Percentiles rank a stretch among this genome's conserved stretches.
Evolutionary conservation across 2,113 vertebrate species (phyloP).

Genomic region (Oceanites oceanicus): DNA sequence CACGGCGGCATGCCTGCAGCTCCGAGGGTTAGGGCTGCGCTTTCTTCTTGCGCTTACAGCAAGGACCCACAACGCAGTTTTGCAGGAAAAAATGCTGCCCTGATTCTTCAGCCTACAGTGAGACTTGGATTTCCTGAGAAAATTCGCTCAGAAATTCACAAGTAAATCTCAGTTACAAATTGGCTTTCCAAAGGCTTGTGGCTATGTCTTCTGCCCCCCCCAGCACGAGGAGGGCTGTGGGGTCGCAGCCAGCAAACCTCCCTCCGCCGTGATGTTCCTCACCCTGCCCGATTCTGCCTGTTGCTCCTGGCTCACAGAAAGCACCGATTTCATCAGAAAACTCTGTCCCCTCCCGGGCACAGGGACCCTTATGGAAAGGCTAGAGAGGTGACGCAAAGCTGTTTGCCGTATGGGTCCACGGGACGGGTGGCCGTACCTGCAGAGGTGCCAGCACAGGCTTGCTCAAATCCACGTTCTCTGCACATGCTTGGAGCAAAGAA

Average conservation of each 20-base stretch:
- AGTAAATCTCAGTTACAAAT: not conserved
- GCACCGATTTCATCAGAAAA: not conserved
- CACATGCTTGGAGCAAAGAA: constrained; percentile 71
- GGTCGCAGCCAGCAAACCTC: not conserved
- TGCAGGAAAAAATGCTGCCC: not conserved
- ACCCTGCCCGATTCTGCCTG: not conserved
- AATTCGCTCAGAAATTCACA: not conserved
- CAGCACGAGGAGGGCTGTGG: not conserved
- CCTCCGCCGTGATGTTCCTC: not conserved
- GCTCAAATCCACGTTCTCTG: constrained; percentile 67
- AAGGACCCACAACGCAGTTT: not conserved
- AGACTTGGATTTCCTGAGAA: not conserved
- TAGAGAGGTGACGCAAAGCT: not conserved
- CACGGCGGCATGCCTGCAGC: not conserved
- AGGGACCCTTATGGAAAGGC: not conserved
- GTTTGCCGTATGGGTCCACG: accelerated
- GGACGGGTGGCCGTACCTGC: constrained; percentile 48
- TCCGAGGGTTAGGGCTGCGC: not conserved
- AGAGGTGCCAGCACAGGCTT: constrained; percentile 55
- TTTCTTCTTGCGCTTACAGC: not conserved
- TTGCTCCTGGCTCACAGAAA: not conserved
- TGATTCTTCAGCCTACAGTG: not conserved
- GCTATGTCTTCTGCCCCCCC: not conserved
- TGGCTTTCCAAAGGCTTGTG: too few species aligned
- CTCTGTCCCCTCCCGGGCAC: not conserved